Conservation (phyloP, 2,113 vertebrate species). For the Corapipo altera region DNA sequence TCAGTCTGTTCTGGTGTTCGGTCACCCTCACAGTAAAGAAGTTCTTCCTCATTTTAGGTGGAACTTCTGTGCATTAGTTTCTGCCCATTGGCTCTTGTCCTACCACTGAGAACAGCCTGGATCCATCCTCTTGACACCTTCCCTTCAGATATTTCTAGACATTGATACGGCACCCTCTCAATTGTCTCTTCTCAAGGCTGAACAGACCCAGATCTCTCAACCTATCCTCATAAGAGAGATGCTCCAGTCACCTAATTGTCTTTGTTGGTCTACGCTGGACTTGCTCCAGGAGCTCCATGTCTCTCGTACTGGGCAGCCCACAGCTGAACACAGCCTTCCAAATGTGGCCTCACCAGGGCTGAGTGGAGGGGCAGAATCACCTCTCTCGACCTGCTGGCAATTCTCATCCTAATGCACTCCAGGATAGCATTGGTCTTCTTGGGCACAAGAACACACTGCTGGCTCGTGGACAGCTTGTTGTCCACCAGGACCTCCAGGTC, state of each 20-base stretch:
- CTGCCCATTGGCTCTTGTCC: background rate
- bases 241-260: background rate
- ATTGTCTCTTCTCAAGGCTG: background rate
- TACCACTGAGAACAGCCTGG: too few species aligned
- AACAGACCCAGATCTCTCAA: background rate
- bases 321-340: too few species aligned
- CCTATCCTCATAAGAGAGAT: background rate
- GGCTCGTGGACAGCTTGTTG: background rate
- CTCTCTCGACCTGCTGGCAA: fast-evolving
- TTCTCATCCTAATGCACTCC: background rate
- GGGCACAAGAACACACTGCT: too few species aligned
- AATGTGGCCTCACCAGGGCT: background rate
- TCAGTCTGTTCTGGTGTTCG: background rate
- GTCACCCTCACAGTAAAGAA: background rate
- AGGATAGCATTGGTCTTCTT: background rate
- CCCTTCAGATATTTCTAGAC: background rate
- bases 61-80: background rate
- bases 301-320: background rate
- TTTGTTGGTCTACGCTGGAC: background rate
- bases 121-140: background rate
- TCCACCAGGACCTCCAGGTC: fast-evolving
- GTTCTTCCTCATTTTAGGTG: background rate
- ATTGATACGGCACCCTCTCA: background rate
- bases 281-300: fast-evolving
- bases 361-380: background rate